Evolutionary conservation across 2,113 vertebrate genomes (phyloP).

Genomic region (Burhinus bistriatus): DNA sequence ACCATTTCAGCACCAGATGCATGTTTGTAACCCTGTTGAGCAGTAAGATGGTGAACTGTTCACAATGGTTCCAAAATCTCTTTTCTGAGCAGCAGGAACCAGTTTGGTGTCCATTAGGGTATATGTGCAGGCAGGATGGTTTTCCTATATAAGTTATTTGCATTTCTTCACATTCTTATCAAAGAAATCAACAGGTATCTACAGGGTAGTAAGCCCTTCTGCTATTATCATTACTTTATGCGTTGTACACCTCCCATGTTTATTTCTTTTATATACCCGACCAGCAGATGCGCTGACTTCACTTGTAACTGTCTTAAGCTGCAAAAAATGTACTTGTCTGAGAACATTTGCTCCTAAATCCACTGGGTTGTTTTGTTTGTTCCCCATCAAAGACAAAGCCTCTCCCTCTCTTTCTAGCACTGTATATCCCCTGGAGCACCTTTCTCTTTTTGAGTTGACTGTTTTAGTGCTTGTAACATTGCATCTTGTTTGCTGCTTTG

Average conservation of each 20-base stretch:
- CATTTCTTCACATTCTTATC: background rate
- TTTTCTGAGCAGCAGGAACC: background rate
- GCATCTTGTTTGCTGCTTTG: slow-evolving; percentile 3
- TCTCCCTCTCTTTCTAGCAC: background rate
- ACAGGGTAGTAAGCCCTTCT: background rate
- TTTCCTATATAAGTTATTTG: background rate
- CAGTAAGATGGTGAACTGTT: background rate
- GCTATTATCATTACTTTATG: background rate
- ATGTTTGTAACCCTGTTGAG: background rate
- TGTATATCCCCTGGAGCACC: background rate
- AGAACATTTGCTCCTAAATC: background rate
- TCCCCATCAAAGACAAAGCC: background rate
- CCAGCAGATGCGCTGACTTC: background rate
- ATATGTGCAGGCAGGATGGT: background rate
- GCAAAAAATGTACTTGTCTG: background rate
- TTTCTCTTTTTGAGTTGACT: background rate
- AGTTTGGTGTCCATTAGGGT: background rate
- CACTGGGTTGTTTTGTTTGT: background rate
- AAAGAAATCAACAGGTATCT: background rate
- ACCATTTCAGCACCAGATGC: background rate
- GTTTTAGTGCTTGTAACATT: slow-evolving; percentile 13
- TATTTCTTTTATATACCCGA: background rate
- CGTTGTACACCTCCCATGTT: accelerated
- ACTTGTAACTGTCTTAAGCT: background rate
- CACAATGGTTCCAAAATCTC: background rate